Evolutionary conservation across 2,888 invertebrate species (phyloP), one percentile per base, ranked within the genome.

Genomic region (Nebria brevicollis): DNA sequence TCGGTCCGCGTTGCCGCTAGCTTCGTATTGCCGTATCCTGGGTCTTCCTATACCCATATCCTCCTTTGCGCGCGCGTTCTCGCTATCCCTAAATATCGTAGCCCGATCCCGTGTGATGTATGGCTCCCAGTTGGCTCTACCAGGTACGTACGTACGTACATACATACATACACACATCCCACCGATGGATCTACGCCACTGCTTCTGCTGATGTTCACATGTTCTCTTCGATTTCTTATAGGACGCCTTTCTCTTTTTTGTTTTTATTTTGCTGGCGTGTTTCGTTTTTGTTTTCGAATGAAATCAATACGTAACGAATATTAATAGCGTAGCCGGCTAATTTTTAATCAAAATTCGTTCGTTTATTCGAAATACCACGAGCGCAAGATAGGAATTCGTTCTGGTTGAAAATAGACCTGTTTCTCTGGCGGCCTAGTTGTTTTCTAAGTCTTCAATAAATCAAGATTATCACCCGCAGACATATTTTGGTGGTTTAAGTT

Each of bases 61-160:
- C 88, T 72, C 87, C 86, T 87, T 86, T 86, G 84, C 84, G 85
- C 83, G 77, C 82, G 80, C 82, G n/a, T 74, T 75, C 73, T 13
- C 13, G 54, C 54, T 54, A 54, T 54, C 54, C 54, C 54, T 54
- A 54, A 54, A 54, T 54, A 2, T 54, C 54, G 84, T 83, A 84
- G 84, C 84, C 84, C 85, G 83, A 84, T 83, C 81, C 84, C 84
- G 86, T 85, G 85, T 88, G 88, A 89, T 88, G 87, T 88, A 88
- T 87, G 87, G 87, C 87, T 87, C 87, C 87, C 88, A 83, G 84
- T 85, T 85, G 86, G 85, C 86, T 86, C 8, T 11, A 54, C 86
- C 86, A 81, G 82, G 80, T 82, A 80, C 75, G 7, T 54, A 43
- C 43, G 7, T 43, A 43, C 43, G 7, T 8, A 43, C 43, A 6